Percentiles rank a stretch among this genome's conserved stretches.
Conservation (phyloP, 1,140 invertebrate species). For the Chelonus insularis region DNA sequence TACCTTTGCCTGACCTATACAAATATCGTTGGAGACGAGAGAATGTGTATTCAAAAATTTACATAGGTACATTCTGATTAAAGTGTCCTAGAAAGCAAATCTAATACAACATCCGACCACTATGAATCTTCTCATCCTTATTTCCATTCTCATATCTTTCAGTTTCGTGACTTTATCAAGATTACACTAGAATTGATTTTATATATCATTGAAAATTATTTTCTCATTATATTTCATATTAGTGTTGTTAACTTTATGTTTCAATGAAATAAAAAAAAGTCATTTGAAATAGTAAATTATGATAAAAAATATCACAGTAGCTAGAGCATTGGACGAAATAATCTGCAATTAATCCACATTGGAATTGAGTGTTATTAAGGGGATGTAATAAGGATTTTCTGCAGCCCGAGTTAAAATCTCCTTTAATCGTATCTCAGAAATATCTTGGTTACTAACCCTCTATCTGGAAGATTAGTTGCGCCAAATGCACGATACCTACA, state of each 20-base stretch:
- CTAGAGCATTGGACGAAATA: conserved; percentile 41
- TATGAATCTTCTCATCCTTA: conserved; percentile 1
- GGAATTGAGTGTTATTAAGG: conserved; percentile 60
- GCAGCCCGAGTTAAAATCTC: conserved; percentile 55
- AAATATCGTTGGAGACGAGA: conserved; percentile 54
- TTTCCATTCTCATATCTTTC: not conserved
- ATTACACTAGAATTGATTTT: conserved; percentile 25
- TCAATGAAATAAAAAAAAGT: too few species aligned
- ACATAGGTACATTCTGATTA: conserved; percentile 63
- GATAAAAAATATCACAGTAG: not conserved
- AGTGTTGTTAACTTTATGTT: too few species aligned
- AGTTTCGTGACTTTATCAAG: conserved; percentile 11
- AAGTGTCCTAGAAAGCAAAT: conserved; percentile 61
- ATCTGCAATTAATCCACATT: conserved; percentile 60
- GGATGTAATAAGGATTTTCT: conserved; percentile 54
- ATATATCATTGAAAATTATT: conserved; percentile 7
- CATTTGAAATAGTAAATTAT: too few species aligned
- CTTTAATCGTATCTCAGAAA: conserved; percentile 49
- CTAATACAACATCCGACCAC: conserved; percentile 52
- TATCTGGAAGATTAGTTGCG: conserved; percentile 50
- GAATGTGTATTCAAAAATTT: conserved; percentile 63
- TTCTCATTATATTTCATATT: not conserved
- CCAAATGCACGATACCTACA: conserved; percentile 30
- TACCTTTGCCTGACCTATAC: conserved; percentile 60
- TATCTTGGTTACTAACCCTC: conserved; percentile 40